Evolutionary conservation across 2,888 invertebrate species (phyloP), one percentile per base, ranked within the genome.

Genomic region (Archips crataeganus): DNA sequence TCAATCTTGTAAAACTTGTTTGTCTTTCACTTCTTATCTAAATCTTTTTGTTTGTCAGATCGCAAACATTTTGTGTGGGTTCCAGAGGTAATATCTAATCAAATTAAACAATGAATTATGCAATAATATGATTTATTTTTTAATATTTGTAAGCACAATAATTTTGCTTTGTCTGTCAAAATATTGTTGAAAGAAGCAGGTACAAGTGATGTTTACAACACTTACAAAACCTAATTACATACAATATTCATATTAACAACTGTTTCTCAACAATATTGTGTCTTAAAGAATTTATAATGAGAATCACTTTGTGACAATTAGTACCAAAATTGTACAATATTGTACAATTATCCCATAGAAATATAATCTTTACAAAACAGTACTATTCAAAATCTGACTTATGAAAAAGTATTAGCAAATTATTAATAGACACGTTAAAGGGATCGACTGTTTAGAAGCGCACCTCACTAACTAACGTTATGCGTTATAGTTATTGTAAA

Each of bases 81-180:
- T 54, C 51, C 73, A 13, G 70, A 60, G 63, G 51, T 67, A 39
- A 51, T 49, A 57, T 42, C 36, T 81, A 86, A 84, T 82, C 71
- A 89, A 87, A 84, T 82, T 70, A 89, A 87, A 87, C 80, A 84
- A 75, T 75, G 70, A 78, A 71, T 71, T 86, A 88, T 91, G 87
- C 89, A 92, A 92, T 93, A 91, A 89, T 92, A 75, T 69, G 90
- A 90, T 94, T 94, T 94, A 93, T 92, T 93, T 85, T 90, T 91
- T 87, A 90, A 92, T 92, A 90, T 85, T 74, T 70, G 88, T 92
- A 94, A 94, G 94, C 94, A 91, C 93, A 93, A 90, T 94, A 91
- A 94, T 91, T 94, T 94, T 94, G 94, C 94, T 94, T 94, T 94
- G 94, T 92, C 88, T 90, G 91, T 89, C 89, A 91, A 92, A 92